phyloP scores from a whole-genome alignment of 2,797 vertebrate species.

The Todus mexicanus region DNA sequence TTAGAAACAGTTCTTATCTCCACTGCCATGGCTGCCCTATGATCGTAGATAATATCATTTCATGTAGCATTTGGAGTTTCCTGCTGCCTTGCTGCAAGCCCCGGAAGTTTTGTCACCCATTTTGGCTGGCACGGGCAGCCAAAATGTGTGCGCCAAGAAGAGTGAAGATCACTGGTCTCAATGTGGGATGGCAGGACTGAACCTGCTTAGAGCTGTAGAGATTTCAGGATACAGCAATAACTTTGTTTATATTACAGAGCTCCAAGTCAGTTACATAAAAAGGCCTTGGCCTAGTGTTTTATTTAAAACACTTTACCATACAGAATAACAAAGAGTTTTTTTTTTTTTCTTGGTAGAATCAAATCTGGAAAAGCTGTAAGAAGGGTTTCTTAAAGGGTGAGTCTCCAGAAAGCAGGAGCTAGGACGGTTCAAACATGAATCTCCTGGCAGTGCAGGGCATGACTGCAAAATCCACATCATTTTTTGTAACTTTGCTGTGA shows the following conservation, averaged over 20 bases:
- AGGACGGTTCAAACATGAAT: not conserved
- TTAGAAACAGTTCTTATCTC: not conserved
- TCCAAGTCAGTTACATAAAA: not conserved
- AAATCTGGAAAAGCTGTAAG: not conserved
- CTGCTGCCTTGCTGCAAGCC: not conserved
- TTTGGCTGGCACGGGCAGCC: not conserved
- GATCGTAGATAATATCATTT: not conserved
- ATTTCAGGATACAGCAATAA: not conserved
- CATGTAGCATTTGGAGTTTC: rapidly evolving
- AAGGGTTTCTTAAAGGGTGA: not conserved
- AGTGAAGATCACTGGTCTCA: not conserved
- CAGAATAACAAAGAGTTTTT: not conserved
- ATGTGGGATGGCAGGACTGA: not conserved
- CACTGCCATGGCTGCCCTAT: not conserved
- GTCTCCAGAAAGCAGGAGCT: not conserved
- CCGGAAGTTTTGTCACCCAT: not conserved
- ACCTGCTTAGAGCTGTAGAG: not conserved
- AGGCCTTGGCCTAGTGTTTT: not conserved
- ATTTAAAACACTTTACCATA: not conserved
- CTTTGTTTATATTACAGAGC: not conserved
- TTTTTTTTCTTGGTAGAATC: not conserved
- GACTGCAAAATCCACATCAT: not conserved
- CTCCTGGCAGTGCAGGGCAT: not conserved
- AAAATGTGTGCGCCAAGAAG: not conserved
- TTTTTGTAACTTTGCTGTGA: not conserved